Conservation (phyloP, 2,888 invertebrate species). For the Biston stratarius region DNA sequence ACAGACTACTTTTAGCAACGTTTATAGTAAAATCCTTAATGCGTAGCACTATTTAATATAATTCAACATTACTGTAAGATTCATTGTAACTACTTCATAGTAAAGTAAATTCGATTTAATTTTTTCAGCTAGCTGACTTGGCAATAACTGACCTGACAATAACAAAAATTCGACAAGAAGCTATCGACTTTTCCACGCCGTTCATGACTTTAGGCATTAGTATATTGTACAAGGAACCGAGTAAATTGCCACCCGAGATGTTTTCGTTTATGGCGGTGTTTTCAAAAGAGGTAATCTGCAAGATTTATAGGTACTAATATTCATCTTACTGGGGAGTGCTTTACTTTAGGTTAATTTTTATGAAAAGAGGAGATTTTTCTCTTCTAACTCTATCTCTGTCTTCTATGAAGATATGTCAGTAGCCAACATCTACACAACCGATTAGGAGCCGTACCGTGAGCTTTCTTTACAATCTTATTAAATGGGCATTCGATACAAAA, state of each 20-base stretch:
- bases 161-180: constrained; percentile 93
- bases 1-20: too few species aligned
- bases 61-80: too few species aligned
- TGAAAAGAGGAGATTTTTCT: too few species aligned
- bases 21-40: too few species aligned
- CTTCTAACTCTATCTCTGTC: too few species aligned
- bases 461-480: too few species aligned
- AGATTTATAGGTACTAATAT: not conserved
- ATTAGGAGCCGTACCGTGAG: too few species aligned
- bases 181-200: constrained; percentile 98
- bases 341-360: not conserved
- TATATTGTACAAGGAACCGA: constrained; percentile 95
- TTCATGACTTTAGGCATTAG: constrained; percentile 97
- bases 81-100: not conserved
- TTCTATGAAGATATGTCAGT: too few species aligned
- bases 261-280: constrained; percentile 98
- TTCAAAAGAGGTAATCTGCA: constrained; percentile 86
- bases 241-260: constrained; percentile 93
- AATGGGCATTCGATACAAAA: too few species aligned
- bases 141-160: constrained; percentile 96
- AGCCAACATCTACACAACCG: too few species aligned
- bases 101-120: not conserved
- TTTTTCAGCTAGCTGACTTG: constrained; percentile 93
- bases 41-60: too few species aligned
- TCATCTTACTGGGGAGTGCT: not conserved